Evolutionary conservation across 2,888 invertebrate genomes (phyloP).

Genomic region (Apamea anceps): DNA sequence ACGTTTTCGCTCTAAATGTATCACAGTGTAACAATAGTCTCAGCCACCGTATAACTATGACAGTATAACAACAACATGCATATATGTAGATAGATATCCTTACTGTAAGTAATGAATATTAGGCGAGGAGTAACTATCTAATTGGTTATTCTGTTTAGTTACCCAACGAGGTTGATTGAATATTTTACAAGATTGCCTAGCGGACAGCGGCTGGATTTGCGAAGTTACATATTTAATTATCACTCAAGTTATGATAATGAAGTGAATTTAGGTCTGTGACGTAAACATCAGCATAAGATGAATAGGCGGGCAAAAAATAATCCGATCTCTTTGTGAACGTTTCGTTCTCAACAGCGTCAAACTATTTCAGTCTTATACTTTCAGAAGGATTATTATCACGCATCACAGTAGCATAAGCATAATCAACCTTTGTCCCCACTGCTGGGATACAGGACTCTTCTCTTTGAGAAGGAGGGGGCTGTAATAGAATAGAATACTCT

Average conservation of each 20-base stretch:
- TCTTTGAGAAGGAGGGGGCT: not conserved
- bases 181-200: constrained; percentile 81
- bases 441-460: not conserved
- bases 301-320: not conserved
- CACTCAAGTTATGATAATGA: constrained; percentile 69
- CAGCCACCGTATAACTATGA: constrained; percentile 5
- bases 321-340: not conserved
- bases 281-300: not conserved
- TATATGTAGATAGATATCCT: constrained; percentile 17
- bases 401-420: not conserved
- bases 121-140: constrained; percentile 69
- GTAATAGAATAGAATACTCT: too few relatives aligned
- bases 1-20: constrained; percentile 39
- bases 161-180: constrained; percentile 78
- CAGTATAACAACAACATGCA: constrained; percentile 10
- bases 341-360: not conserved
- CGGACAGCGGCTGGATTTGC: constrained; percentile 74
- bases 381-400: too few relatives aligned
- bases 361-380: not conserved
- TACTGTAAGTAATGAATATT: constrained; percentile 64
- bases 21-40: constrained; percentile 25
- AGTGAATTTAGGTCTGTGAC: constrained; percentile 22
- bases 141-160: constrained; percentile 85
- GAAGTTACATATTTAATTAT: constrained; percentile 81
- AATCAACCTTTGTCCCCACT: not conserved